Evolutionary conservation across 2,113 vertebrate genomes (phyloP), one percentile per base, ranked within the genome.

Genomic region (Phrynosoma platyrhinos): DNA sequence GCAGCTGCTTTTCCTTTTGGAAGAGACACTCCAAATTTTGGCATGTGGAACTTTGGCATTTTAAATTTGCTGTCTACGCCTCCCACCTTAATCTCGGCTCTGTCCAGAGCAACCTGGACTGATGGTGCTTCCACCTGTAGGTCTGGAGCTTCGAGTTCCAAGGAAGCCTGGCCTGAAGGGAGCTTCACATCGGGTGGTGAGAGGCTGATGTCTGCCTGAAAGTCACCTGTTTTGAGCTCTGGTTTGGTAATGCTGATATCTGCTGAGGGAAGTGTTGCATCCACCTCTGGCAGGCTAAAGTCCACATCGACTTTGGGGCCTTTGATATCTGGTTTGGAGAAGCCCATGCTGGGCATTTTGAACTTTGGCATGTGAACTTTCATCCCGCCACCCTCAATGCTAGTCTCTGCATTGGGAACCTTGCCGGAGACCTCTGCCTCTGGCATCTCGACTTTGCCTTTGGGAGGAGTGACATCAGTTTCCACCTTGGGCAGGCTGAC

Each of bases 41-140:
- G 93, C 88, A 94, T 91, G 72, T 86, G 89, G 13, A 94, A 85
- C 53, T 88, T 91, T 12, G 92, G 89, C 92, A 93, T 91, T 47
- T 91, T 95, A 80, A 95, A 91, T 79, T 91, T 7, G 36, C 88
- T 85, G 9, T 86, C 87, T 7, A 30, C 76, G 80, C 62, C 88
- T 75, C 91, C 84, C 23, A 78, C 0, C 0, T 93, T 93, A 89
- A 62, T 5, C 42, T 92, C 52, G 1, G 55, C 18, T 4, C 14
- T 58, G 0, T 72, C 87, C 0, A 93, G 6, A 1, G 66, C 47
- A 1, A 32, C 12, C 32, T 89, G 64, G 0, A 23, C 42, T 0
- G n/a, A 53, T 14, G 85, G 89, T 13, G 36, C 66, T 32, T 78
- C 5, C 0, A 58, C 0, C 2, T 74, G 36, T 1, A 78, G 1